Percentiles rank a stretch among this genome's conserved stretches.
Evolutionary conservation across 37 sponge, comb jelly and placozoan species (phyloP).

Genomic region (Tethya wilhelma): DNA sequence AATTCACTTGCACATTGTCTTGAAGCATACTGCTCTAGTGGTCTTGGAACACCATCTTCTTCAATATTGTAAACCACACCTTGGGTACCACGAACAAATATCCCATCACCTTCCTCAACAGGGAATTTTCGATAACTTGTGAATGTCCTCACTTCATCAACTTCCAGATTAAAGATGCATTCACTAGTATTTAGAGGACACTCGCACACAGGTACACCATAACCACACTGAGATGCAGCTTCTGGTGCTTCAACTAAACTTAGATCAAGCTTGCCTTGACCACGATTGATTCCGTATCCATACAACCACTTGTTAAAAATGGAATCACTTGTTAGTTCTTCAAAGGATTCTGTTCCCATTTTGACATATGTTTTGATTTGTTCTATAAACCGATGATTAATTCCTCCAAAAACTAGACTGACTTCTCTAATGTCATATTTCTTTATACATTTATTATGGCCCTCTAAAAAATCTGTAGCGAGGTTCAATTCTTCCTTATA

Average conservation of each 20-base stretch:
- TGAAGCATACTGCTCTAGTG: neutral
- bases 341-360: neutral
- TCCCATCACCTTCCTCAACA: neutral
- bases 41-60: neutral
- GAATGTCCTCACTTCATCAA: conserved; percentile 46
- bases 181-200: conserved; percentile 5
- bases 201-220: conserved; percentile 19
- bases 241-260: neutral
- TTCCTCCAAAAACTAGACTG: neutral
- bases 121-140: conserved; percentile 32
- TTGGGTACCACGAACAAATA: neutral
- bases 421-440: neutral
- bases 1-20: conserved; percentile 13
- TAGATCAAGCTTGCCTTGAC: neutral
- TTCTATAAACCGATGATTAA: neutral
- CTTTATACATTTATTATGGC: conserved; percentile 1
- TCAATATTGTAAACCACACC: conserved; percentile 1
- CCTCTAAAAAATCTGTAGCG: neutral
- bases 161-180: conserved; percentile 23
- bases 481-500: neutral
- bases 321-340: neutral
- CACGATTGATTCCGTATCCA: neutral
- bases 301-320: conserved; percentile 29
- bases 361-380: neutral
- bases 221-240: conserved; percentile 11